phyloP scores from a whole-genome alignment of 2,888 invertebrate species.

The Mythimna albipuncta region DNA sequence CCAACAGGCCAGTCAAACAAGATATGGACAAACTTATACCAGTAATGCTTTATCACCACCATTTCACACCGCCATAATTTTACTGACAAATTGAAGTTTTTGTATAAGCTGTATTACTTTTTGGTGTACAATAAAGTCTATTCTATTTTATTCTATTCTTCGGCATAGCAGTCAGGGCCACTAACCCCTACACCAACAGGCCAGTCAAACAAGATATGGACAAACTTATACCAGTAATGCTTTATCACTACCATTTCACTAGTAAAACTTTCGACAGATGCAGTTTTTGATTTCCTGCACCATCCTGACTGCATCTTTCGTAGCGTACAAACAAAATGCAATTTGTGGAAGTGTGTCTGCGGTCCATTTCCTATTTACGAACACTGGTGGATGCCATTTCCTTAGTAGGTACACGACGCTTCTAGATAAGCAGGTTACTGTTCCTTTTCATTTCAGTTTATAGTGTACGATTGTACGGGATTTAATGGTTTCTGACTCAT shows the following conservation, averaged over 20 bases:
- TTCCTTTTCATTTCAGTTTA: slow-evolving; percentile 45
- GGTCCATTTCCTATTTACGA: slow-evolving; percentile 57
- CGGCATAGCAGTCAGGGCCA: too few relatives aligned
- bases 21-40: not conserved
- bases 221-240: not conserved
- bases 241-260: not conserved
- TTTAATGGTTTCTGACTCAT: slow-evolving; percentile 16
- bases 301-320: not conserved
- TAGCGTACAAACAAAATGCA: slow-evolving; percentile 43
- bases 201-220: too few relatives aligned
- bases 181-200: too few relatives aligned
- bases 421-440: slow-evolving; percentile 46
- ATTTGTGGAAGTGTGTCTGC: slow-evolving; percentile 55
- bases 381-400: slow-evolving; percentile 51
- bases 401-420: slow-evolving; percentile 42
- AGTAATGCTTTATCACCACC: not conserved
- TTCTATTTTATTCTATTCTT: too few relatives aligned
- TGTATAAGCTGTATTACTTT: too few relatives aligned
- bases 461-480: slow-evolving; percentile 30
- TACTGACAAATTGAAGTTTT: too few relatives aligned
- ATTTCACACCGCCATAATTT: too few relatives aligned
- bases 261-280: not conserved
- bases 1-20: too few relatives aligned
- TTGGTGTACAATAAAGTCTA: too few relatives aligned
- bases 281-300: slow-evolving; percentile 22